Evolutionary conservation across 2,888 invertebrate species (phyloP).

Genomic region (Leptopilina syphax): DNA sequence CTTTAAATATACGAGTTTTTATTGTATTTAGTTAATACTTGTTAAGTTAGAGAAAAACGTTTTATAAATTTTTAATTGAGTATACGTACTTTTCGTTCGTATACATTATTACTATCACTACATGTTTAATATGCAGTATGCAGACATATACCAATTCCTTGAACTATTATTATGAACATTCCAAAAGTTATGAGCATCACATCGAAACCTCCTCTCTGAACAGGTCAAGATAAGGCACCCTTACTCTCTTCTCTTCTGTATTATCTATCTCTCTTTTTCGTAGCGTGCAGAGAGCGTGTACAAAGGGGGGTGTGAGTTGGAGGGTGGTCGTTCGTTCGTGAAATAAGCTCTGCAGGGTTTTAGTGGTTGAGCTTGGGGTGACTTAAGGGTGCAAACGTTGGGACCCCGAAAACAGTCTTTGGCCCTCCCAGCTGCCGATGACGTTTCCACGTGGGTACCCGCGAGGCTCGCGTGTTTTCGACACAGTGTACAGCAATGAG

Average conservation of each 20-base stretch:
- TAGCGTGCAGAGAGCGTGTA: conserved; percentile 57
- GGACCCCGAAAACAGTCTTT: conserved; percentile 57
- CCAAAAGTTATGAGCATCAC: conserved; percentile 58
- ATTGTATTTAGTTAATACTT: no score
- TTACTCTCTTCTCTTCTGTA: conserved; percentile 43
- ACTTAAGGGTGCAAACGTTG: conserved; percentile 66
- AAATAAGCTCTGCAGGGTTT: conserved; percentile 76
- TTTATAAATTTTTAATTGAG: no score
- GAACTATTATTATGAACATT: neutral
- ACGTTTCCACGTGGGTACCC: conserved; percentile 76
- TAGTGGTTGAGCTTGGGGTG: conserved; percentile 74
- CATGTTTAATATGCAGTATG: no score
- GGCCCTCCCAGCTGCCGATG: conserved; percentile 72
- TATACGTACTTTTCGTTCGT: no score
- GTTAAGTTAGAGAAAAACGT: no score
- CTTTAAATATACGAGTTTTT: no score
- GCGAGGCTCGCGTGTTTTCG: conserved; percentile 76
- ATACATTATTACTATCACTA: no score
- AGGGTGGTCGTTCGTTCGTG: conserved; percentile 71
- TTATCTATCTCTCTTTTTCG: conserved; percentile 55
- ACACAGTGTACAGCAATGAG: conserved; percentile 70
- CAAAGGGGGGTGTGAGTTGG: conserved; percentile 47
- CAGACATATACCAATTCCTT: no score
- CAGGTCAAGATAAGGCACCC: conserved; percentile 71
- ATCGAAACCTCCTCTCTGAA: conserved; percentile 60